phyloP scores from a whole-genome alignment of 2,797 vertebrate species.

The Acipenser oxyrinchus region DNA sequence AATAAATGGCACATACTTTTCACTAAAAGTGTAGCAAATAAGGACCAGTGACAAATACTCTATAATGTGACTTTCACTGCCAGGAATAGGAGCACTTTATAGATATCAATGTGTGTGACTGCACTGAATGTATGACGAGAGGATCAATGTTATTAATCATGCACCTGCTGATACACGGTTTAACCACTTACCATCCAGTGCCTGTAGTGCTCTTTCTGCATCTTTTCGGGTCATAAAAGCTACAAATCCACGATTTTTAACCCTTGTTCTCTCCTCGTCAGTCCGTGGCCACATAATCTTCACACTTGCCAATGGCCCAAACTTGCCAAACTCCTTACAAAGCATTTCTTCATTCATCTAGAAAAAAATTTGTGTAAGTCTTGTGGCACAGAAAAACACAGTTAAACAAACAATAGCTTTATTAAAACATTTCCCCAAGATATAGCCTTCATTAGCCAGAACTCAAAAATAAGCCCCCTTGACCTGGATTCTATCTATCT shows the following conservation, averaged over 20 bases:
- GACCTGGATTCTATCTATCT: too few species aligned
- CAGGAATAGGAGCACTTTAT: too few species aligned
- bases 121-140: too few species aligned
- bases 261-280: conserved; percentile 63
- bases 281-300: conserved; percentile 80
- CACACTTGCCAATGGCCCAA: conserved; percentile 69
- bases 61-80: too few species aligned
- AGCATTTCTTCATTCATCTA: conserved; percentile 77
- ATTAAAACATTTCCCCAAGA: too few species aligned
- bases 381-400: neutral
- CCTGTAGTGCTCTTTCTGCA: conserved; percentile 63
- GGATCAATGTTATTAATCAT: too few species aligned
- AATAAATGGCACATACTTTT: too few species aligned
- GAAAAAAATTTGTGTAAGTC: neutral
- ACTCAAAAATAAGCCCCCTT: too few species aligned
- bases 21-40: too few species aligned
- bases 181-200: conserved; percentile 55
- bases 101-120: too few species aligned
- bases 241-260: conserved; percentile 69
- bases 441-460: too few species aligned
- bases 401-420: neutral
- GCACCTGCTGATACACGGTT: neutral
- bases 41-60: too few species aligned
- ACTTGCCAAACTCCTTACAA: conserved; percentile 74
- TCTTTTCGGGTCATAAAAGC: conserved; percentile 74